phyloP scores from a whole-genome alignment of 35 echinoderm and acorn worm species.

The Eucidaris tribuloides region DNA sequence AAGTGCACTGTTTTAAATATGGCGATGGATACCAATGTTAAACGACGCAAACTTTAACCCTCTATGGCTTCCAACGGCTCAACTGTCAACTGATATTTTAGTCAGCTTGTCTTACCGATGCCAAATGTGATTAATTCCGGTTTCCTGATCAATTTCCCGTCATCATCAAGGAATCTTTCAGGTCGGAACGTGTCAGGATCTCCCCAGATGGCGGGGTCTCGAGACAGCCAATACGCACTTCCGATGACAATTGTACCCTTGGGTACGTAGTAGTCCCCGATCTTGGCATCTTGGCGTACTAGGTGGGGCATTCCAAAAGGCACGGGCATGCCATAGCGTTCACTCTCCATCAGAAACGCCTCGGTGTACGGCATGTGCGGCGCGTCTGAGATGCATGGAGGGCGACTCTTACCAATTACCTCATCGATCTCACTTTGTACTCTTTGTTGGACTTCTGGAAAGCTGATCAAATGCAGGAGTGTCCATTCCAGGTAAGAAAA shows the following conservation, averaged over 20 bases:
- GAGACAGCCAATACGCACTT: slow-evolving; percentile 16
- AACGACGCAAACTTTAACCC: too few species aligned
- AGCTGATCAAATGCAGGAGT: neutral
- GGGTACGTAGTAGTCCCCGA: slow-evolving; percentile 34
- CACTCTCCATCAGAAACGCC: slow-evolving; percentile 42
- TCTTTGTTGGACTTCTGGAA: slow-evolving; percentile 29
- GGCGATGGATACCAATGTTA: too few species aligned
- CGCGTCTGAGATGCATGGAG: neutral
- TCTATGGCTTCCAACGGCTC: too few species aligned
- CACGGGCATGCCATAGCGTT: neutral
- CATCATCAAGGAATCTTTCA: slow-evolving; percentile 16
- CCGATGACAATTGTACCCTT: slow-evolving; percentile 40
- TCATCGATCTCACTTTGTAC: slow-evolving; percentile 42
- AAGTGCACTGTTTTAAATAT: too few species aligned
- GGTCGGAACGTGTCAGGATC: slow-evolving; percentile 59
- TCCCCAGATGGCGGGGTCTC: slow-evolving; percentile 39
- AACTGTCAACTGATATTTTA: too few species aligned
- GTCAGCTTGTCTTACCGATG: too few species aligned
- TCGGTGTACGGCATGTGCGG: slow-evolving; percentile 50
- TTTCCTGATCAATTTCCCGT: slow-evolving; percentile 30
- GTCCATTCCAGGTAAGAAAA: neutral
- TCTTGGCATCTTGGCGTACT: neutral
- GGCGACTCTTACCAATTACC: slow-evolving; percentile 31
- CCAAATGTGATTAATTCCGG: slow-evolving; percentile 58
- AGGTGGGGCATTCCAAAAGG: slow-evolving; percentile 47